Evolutionary conservation across 2,888 invertebrate genomes (phyloP).

Genomic region (Gastrophysa polygoni): DNA sequence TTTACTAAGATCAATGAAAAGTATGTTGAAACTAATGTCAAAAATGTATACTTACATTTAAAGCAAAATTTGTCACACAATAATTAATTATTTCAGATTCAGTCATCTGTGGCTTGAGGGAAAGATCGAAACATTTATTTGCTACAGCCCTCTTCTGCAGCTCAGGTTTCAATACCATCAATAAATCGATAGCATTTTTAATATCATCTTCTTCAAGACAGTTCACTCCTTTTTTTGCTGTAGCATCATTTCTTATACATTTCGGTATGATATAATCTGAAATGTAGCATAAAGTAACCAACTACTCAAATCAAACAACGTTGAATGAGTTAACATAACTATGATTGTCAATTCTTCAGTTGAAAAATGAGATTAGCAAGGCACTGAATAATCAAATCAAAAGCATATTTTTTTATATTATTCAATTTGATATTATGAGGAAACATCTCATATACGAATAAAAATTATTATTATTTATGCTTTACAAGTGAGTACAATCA

Average conservation of each 20-base stretch:
- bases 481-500: too few species aligned
- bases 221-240: constrained; percentile 65
- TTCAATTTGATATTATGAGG: too few species aligned
- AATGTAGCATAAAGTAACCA: constrained; percentile 1
- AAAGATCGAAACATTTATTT: constrained; percentile 63
- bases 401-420: too few species aligned
- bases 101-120: constrained; percentile 64
- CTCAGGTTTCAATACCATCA: constrained; percentile 70
- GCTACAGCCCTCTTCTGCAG: constrained; percentile 65
- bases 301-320: neutral
- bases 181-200: constrained; percentile 66
- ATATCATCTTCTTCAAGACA: constrained; percentile 70
- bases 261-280: constrained; percentile 57
- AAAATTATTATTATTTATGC: too few species aligned
- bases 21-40: too few species aligned
- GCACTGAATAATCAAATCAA: too few species aligned
- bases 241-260: constrained; percentile 63
- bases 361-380: too few species aligned
- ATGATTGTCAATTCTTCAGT: too few species aligned
- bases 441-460: too few species aligned
- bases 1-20: neutral
- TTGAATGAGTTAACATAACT: too few species aligned
- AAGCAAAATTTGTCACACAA: constrained; percentile 57
- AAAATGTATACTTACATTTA: constrained; percentile 48
- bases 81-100: constrained; percentile 68